Evolutionary conservation across 2,113 vertebrate species (phyloP), one percentile per base, ranked within the genome.

Genomic region (Centropus bengalensis): DNA sequence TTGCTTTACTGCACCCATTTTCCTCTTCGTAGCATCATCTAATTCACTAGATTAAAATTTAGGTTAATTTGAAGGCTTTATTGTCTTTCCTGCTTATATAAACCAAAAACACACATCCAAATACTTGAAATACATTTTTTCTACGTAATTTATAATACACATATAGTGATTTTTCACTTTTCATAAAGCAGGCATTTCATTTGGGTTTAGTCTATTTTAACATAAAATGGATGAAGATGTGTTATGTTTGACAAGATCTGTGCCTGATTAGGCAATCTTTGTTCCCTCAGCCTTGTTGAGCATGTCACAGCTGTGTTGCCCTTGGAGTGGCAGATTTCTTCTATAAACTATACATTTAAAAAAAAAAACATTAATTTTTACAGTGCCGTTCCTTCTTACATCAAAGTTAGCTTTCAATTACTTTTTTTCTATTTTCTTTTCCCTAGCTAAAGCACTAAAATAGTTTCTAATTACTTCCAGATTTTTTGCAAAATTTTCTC

Each of bases 401-500:
- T 91, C 88, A 97, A 93, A 97, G 95, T 94, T 96, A 70, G 66
- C 94, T 94, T 97, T 96, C 52, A 93, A 32, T 94, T 86, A 88
- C 45, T 60, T 96, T 93, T 86, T 96, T 93, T 95, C 91, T 91
- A 23, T 81, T 96, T 90, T 70, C 70, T 94, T 87, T 77, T 96
- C 91, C 68, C 70, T 94, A 51, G 7, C 52, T 9, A 58, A 97
- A 97, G 90, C 80, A 92, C 80, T 93, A 36, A 92, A 96, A 93
- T 97, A 95, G 60, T 89, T 95, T 96, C 49, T 98, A 97, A 98
- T 97, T 97, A 86, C 96, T 98, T 98, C 96, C 97, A 98, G 97
- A 97, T 94, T 91, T 94, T 96, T 84, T 59, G 81, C 30, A 16
- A 90, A 64, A 77, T 95, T 93, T 84, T 96, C 33, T 64, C 67